These are phyloP conservation scores for Lysiphlebus fabarum DNA, from an alignment of 1,140 invertebrate species.

Conservation along the genomic window DNA sequence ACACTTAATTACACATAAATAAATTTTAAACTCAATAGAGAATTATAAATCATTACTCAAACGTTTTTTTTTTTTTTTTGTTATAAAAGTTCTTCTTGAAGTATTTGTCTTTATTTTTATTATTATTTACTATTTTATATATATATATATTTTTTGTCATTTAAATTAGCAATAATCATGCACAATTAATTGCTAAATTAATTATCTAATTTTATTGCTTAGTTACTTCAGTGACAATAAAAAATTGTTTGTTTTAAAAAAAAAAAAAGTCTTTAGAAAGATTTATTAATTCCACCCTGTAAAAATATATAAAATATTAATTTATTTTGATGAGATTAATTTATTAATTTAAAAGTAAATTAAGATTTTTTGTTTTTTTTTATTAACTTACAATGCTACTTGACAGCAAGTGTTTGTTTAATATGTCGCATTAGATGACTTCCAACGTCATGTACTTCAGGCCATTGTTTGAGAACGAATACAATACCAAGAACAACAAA, in stretches of 20 bases:
- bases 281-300: slow-evolving; percentile 42
- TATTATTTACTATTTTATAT: no score
- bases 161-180: no score
- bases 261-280: slow-evolving; percentile 10
- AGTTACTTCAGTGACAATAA: neutral
- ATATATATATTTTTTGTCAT: no score
- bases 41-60: no score
- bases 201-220: neutral
- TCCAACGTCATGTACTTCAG: slow-evolving; percentile 76
- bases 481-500: slow-evolving; percentile 74
- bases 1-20: slow-evolving; percentile 24
- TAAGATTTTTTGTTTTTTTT: no score
- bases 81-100: no score
- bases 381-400: slow-evolving; percentile 56
- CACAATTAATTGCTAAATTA: no score
- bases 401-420: slow-evolving; percentile 65
- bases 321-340: neutral
- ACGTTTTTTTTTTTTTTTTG: no score
- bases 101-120: no score
- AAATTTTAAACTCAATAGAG: slow-evolving; percentile 17
- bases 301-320: slow-evolving; percentile 4
- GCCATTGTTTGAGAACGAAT: slow-evolving; percentile 84
- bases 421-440: slow-evolving; percentile 66
- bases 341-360: no score
- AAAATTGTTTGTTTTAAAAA: neutral